These are phyloP conservation scores for Drosophila navojoa DNA, from an alignment of 1,140 invertebrate genomes.

Conservation along the genomic window DNA sequence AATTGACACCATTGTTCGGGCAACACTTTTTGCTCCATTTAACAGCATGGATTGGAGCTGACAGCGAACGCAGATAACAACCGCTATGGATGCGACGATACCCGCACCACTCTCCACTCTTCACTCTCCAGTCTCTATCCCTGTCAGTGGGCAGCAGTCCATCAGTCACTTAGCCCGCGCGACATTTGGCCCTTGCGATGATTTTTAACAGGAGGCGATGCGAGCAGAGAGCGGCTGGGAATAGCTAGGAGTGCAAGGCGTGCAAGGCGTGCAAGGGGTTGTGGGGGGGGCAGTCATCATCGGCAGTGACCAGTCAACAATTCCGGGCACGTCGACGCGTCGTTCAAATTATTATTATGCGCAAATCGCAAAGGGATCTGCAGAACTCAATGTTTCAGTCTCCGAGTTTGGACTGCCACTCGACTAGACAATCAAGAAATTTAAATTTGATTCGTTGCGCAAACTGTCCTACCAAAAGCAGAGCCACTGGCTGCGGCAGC, in stretches of 20 bases:
- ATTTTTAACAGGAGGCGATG: slow-evolving; percentile 33
- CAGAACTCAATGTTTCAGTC: slow-evolving; percentile 48
- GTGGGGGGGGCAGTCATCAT: slow-evolving; percentile 30
- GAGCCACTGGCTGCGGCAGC: slow-evolving; percentile 30
- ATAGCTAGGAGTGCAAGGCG: too few relatives aligned
- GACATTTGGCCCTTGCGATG: slow-evolving; percentile 53
- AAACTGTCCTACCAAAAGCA: slow-evolving; percentile 59
- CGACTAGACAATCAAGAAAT: slow-evolving; percentile 81
- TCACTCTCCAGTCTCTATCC: slow-evolving; percentile 2
- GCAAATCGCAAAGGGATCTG: slow-evolving; percentile 82
- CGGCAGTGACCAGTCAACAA: slow-evolving; percentile 69
- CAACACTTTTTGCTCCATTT: slow-evolving; percentile 81
- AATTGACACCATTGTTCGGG: slow-evolving; percentile 80
- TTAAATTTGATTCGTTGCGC: slow-evolving; percentile 81
- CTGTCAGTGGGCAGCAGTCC: slow-evolving; percentile 62
- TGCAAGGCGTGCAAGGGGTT: neutral
- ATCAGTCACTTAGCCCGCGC: slow-evolving; percentile 69
- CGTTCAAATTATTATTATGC: slow-evolving; percentile 82
- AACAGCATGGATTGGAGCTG: slow-evolving; percentile 76
- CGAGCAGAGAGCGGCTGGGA: neutral
- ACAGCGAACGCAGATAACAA: slow-evolving; percentile 62
- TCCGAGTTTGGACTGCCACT: slow-evolving; percentile 68
- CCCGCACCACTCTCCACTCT: too few relatives aligned
- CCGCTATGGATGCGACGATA: slow-evolving; percentile 5
- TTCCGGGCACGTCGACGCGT: slow-evolving; percentile 78